A percentile compares a stretch with the other conserved stretches of the same genome.
Conservation (phyloP, 2,113 vertebrate species). For the Cynoglossus semilaevis region DNA sequence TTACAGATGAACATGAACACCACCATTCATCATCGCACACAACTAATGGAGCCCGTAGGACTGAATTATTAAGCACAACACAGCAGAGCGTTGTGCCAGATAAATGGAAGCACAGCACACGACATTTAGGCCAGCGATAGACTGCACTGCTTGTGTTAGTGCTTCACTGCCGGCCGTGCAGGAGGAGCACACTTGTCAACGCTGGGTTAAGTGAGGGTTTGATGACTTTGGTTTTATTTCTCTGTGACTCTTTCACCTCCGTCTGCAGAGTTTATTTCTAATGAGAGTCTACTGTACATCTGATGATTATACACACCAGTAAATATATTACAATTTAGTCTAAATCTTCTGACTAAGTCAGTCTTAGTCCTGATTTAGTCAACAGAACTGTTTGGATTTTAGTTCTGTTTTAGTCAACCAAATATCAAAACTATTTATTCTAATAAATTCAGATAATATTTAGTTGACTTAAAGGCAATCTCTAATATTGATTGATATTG, state of each 20-base stretch:
- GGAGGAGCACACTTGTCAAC: constrained; percentile 23
- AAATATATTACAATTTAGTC: constrained; percentile 4
- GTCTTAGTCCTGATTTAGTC: too few relatives aligned
- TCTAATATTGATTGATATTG: too few relatives aligned
- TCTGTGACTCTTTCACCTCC: too few relatives aligned
- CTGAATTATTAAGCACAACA: constrained; percentile 68
- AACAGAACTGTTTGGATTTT: too few relatives aligned
- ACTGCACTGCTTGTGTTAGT: constrained; percentile 33
- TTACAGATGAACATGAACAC: constrained; percentile 62
- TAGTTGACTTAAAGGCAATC: too few relatives aligned
- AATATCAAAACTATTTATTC: too few relatives aligned
- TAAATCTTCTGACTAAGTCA: background rate
- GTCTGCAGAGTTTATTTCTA: too few relatives aligned
- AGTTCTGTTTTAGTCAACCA: too few relatives aligned
- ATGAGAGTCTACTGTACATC: too few relatives aligned
- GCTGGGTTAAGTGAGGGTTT: constrained; percentile 24
- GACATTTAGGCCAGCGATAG: constrained; percentile 39
- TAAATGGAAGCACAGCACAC: constrained; percentile 48
- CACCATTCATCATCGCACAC: constrained; percentile 58
- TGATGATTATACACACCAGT: too few relatives aligned
- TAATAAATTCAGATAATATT: too few relatives aligned
- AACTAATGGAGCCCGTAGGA: constrained; percentile 62
- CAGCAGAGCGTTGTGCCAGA: constrained; percentile 64
- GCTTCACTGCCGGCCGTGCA: constrained; percentile 29
- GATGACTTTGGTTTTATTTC: too few relatives aligned